These are phyloP conservation scores for Oreohelix idahoensis DNA, from an alignment of 1,140 invertebrate genomes.

Conservation along the genomic window DNA sequence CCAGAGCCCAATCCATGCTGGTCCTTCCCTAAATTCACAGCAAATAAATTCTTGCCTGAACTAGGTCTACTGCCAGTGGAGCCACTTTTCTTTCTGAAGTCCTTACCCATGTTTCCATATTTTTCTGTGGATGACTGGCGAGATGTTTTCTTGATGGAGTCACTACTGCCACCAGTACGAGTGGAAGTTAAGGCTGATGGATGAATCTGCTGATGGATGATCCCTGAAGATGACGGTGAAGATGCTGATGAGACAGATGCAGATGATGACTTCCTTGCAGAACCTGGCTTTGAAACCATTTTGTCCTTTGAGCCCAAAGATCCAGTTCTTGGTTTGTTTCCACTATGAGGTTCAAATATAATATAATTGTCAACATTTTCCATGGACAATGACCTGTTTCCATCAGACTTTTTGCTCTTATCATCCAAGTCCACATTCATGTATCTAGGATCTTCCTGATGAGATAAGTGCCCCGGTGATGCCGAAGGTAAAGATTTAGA, in stretches of 20 bases:
- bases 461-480: neutral
- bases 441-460: conserved; percentile 23
- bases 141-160: conserved; percentile 28
- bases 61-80: conserved; percentile 16
- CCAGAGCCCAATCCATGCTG: neutral
- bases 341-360: conserved; percentile 43
- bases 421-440: conserved; percentile 39
- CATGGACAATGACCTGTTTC: conserved; percentile 22
- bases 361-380: conserved; percentile 47
- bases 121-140: conserved; percentile 43
- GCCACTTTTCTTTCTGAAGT: conserved; percentile 45
- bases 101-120: conserved; percentile 45
- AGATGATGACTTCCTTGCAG: conserved; percentile 12
- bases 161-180: conserved; percentile 22
- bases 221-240: neutral
- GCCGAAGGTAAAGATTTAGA: neutral
- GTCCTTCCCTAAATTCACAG: neutral
- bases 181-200: conserved; percentile 6
- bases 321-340: conserved; percentile 40
- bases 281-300: conserved; percentile 17
- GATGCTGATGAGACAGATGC: neutral
- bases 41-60: conserved; percentile 11
- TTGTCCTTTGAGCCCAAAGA: conserved; percentile 38
- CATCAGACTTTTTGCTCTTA: conserved; percentile 2
- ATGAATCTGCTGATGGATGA: neutral